Percentiles rank a stretch among this genome's conserved stretches.
Conservation (phyloP, 2,113 vertebrate genomes). For the Rhinoderma darwinii region DNA sequence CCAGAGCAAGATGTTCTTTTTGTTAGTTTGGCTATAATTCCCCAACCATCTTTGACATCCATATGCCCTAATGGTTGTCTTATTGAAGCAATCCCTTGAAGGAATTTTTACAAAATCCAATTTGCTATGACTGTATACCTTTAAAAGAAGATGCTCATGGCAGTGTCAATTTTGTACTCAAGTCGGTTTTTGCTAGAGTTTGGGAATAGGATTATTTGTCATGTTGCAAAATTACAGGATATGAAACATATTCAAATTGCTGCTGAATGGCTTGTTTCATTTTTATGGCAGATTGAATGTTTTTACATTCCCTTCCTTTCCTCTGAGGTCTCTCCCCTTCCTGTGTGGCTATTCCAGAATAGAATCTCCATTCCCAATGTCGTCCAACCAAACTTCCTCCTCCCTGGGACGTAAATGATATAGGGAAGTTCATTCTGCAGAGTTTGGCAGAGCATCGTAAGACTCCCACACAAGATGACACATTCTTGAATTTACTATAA, state of each 20-base stretch:
- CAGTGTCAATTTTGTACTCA: too few species aligned
- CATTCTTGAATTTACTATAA: constrained; percentile 71
- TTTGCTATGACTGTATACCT: too few species aligned
- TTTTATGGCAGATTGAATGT: constrained; percentile 11
- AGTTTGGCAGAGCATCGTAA: constrained; percentile 76
- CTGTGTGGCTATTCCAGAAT: background rate
- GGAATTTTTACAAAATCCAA: too few species aligned
- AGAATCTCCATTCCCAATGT: constrained; percentile 36
- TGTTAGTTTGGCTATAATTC: too few species aligned
- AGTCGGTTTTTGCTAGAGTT: too few species aligned
- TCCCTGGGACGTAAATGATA: background rate
- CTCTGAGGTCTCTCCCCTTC: constrained; percentile 40
- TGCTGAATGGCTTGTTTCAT: background rate
- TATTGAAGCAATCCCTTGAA: too few species aligned
- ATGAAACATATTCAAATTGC: background rate
- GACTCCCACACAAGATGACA: constrained; percentile 69
- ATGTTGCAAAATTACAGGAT: too few species aligned
- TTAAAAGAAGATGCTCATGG: too few species aligned
- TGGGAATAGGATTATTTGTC: too few species aligned
- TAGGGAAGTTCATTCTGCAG: constrained; percentile 41
- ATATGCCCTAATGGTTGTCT: too few species aligned
- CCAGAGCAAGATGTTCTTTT: too few species aligned
- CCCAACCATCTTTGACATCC: too few species aligned
- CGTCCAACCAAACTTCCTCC: background rate
- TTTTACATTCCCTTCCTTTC: constrained; percentile 28